These are phyloP conservation scores for Melikaiella ostensackeni DNA, from an alignment of 2,888 invertebrate genomes.

Conservation along the genomic window DNA sequence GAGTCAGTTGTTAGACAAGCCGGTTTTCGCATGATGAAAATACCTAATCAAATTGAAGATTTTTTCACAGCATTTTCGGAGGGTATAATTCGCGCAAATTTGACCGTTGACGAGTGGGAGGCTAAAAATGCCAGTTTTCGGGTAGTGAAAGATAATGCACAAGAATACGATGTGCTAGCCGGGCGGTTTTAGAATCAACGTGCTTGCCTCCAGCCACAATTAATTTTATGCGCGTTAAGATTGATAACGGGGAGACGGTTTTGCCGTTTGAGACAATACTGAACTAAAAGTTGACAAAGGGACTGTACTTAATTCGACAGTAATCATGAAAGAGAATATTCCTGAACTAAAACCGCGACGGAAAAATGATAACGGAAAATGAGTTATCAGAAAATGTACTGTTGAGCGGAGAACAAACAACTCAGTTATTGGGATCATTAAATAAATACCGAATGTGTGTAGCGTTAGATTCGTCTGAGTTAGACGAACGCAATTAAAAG, in stretches of 20 bases:
- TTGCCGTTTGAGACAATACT: background rate
- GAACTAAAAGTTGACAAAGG: background rate
- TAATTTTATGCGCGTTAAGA: background rate
- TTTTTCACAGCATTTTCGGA: no score
- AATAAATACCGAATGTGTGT: background rate
- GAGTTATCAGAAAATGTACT: background rate
- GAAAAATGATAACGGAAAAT: background rate
- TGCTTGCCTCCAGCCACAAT: background rate
- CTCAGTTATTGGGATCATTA: background rate
- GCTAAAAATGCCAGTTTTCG: constrained; percentile 1
- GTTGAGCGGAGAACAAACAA: background rate
- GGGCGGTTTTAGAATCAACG: background rate
- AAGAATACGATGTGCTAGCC: constrained; percentile 14
- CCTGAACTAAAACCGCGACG: background rate
- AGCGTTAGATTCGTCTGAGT: no score
- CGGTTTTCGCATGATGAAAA: no score
- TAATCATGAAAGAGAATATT: background rate
- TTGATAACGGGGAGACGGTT: background rate
- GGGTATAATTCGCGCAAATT: no score
- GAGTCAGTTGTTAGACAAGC: no score
- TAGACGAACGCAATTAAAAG: constrained; percentile 44
- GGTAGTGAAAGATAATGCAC: constrained; percentile 16
- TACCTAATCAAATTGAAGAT: no score
- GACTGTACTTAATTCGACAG: background rate
- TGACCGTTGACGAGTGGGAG: no score